Evolutionary conservation across 2,113 vertebrate species (phyloP), one percentile per base, ranked within the genome.

Genomic region (Phaetusa simplex): DNA sequence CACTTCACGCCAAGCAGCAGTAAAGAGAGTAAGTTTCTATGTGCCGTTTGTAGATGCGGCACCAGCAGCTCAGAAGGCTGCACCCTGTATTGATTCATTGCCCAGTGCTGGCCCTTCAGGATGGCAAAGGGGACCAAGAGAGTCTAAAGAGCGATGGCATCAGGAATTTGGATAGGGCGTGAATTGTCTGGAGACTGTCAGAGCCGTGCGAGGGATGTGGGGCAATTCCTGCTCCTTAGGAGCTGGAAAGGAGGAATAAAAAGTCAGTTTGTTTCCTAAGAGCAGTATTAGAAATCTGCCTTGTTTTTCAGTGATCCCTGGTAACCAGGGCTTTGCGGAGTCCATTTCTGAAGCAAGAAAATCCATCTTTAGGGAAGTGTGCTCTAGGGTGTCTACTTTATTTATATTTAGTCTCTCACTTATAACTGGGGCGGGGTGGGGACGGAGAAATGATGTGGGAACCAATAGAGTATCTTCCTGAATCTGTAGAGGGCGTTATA

Each of bases 1-100:
- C 98, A 99, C 96, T 99, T 99, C 97, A 99, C 98, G 1, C 98
- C 99, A 69, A 97, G 97, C 85, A 99, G 97, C 97, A 98, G 94
- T 78, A 97, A 95, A 55, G 98, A 99, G 96, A 97, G 99, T 99
- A 98, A 99, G 99, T 97, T 59, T 47, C 24, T 36, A 7, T 10
- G 11, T 45, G 53, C 8, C 3, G 0, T 38, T 49, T 4, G 53
- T 49, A 42, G 78, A 27, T 11, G n/a, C 40, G n/a, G 42, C 34
- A 62, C 20, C 17, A 29, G 69, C 72, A 74, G 84, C 42, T 70
- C 36, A 19, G 15, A n/a, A 77, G 47, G 20, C 6, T 76, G 62
- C 30, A 34, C 30, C 45, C 30, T 70, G 15, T 36, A 14, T 19
- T 32, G 76, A n/a, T 56, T 47, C 0, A 1, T 43, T 83, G 59